These are phyloP conservation scores for Drosophila busckii DNA, from an alignment of 1,140 invertebrate genomes.

Conservation along the genomic window DNA sequence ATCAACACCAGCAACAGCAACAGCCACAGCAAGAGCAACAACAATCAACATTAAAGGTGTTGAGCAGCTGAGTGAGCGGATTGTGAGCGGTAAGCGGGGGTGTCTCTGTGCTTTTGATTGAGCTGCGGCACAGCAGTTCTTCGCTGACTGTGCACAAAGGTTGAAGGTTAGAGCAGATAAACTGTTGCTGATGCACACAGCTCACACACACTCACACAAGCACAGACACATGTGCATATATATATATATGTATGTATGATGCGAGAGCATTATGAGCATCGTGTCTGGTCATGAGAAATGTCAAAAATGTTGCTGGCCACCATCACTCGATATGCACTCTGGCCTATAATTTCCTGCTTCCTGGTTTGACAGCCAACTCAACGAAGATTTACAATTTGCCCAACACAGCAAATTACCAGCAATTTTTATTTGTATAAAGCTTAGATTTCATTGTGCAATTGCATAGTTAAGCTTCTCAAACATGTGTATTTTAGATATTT, in stretches of 20 bases:
- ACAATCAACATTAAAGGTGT: constrained; percentile 58
- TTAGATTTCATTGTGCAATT: no score
- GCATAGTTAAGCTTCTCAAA: no score
- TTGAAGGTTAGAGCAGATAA: constrained; percentile 73
- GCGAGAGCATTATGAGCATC: constrained; percentile 7
- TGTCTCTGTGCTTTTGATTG: constrained; percentile 45
- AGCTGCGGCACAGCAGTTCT: constrained; percentile 50
- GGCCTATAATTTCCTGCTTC: constrained; percentile 11
- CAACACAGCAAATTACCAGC: not conserved
- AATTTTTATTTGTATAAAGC: no score
- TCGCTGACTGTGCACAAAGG: no score
- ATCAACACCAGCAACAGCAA: constrained; percentile 27
- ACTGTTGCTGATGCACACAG: constrained; percentile 36
- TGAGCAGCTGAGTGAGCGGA: constrained; percentile 62
- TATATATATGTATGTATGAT: constrained; percentile 58
- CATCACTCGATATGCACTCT: not conserved
- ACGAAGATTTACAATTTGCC: not conserved
- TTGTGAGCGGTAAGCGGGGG: constrained; percentile 12
- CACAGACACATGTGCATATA: no score
- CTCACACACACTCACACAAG: no score
- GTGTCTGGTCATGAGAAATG: constrained; percentile 33
- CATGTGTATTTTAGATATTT: no score
- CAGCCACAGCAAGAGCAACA: constrained; percentile 24
- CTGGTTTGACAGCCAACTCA: constrained; percentile 6
- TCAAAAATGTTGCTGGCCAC: constrained; percentile 21